Conservation (phyloP, 2,888 invertebrate genomes). For the Quadriops clusia region DNA sequence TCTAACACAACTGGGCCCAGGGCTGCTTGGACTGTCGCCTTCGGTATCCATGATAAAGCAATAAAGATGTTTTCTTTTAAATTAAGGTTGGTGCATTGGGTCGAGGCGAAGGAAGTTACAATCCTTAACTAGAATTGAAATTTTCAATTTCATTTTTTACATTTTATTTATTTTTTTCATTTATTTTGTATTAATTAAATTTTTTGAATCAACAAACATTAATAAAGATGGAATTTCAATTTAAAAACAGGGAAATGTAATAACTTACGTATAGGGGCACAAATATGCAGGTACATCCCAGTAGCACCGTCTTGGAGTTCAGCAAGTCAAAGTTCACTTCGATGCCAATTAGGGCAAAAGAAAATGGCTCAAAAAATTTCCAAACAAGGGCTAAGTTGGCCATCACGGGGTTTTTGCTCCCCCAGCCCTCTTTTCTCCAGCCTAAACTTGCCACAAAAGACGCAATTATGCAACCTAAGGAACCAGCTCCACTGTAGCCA, state of each 20-base stretch:
- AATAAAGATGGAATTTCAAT: too few relatives aligned
- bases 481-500: slow-evolving; percentile 50
- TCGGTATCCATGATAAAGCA: slow-evolving; percentile 59
- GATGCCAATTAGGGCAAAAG: slow-evolving; percentile 67
- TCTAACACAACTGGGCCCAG: slow-evolving; percentile 51
- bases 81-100: slow-evolving; percentile 40
- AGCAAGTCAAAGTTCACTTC: slow-evolving; percentile 52
- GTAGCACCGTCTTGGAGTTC: slow-evolving; percentile 38
- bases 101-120: slow-evolving; percentile 34
- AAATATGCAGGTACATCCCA: slow-evolving; percentile 36
- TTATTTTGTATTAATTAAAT: too few relatives aligned
- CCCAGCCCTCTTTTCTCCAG: slow-evolving; percentile 38
- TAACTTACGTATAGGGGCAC: slow-evolving; percentile 40
- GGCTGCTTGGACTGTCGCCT: slow-evolving; percentile 65
- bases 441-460: slow-evolving; percentile 45
- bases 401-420: slow-evolving; percentile 39
- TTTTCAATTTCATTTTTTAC: too few relatives aligned
- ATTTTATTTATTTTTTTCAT: too few relatives aligned
- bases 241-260: too few relatives aligned
- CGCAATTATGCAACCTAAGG: slow-evolving; percentile 44
- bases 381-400: slow-evolving; percentile 49
- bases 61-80: slow-evolving; percentile 55
- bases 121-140: slow-evolving; percentile 39
- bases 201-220: too few relatives aligned
- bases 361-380: slow-evolving; percentile 62